phyloP scores from a whole-genome alignment of 2,797 vertebrate genomes.

The Squalus acanthias region DNA sequence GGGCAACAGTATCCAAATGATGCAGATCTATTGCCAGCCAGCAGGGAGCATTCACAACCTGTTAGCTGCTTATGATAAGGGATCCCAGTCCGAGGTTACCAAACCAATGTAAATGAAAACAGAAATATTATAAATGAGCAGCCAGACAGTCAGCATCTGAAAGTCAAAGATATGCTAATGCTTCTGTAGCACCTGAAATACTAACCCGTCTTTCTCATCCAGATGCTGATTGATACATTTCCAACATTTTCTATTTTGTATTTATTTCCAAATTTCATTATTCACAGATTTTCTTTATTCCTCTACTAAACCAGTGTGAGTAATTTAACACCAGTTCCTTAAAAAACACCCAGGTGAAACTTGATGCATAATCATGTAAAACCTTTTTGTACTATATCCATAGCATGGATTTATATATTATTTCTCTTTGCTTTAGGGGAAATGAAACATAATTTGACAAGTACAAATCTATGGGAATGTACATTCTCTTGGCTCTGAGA shows the following conservation, averaged over 20 bases:
- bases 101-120: background rate
- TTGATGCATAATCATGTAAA: background rate
- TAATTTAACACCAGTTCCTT: background rate
- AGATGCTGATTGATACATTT: background rate
- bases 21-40: constrained; percentile 15
- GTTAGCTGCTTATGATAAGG: background rate
- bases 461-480: background rate
- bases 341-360: background rate
- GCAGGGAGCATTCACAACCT: constrained; percentile 32
- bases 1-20: background rate
- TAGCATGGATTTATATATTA: background rate
- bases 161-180: background rate
- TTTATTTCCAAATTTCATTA: background rate
- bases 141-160: background rate
- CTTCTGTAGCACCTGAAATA: background rate
- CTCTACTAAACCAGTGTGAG: background rate
- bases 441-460: background rate
- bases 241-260: background rate
- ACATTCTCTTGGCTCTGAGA: background rate
- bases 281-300: background rate
- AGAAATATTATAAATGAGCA: background rate
- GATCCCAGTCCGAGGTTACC: background rate
- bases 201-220: background rate
- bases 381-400: background rate
- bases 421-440: background rate